Percentiles rank a stretch among this genome's conserved stretches.
phyloP scores from a whole-genome alignment of 2,888 invertebrate species.

The Drosophila basisetae region DNA sequence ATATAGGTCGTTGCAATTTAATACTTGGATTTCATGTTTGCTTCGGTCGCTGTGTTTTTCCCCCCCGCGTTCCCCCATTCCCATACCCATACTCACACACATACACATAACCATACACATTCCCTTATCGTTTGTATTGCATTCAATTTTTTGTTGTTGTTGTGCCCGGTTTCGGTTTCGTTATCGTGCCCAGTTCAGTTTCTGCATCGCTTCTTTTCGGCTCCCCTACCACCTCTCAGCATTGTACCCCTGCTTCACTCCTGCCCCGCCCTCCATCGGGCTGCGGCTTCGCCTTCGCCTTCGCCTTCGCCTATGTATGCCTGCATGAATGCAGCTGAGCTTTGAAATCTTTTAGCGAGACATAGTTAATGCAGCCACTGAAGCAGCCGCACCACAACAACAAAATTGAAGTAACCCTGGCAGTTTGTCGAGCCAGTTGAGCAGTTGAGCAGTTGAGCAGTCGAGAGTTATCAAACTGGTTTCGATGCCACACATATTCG shows the following conservation, averaged over 20 bases:
- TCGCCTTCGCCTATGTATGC: conserved; percentile 1
- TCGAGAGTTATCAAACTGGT: conserved; percentile 40
- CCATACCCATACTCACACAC: not conserved
- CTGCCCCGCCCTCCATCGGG: not conserved
- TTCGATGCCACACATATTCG: conserved; percentile 34
- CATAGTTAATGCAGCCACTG: conserved; percentile 42
- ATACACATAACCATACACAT: not conserved
- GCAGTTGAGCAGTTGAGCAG: conserved; percentile 1
- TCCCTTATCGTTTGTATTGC: conserved; percentile 26
- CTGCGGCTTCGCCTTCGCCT: not conserved
- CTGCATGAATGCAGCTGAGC: conserved; percentile 32
- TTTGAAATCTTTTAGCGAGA: conserved; percentile 53
- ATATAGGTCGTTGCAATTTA: conserved; percentile 85
- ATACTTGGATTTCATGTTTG: conserved; percentile 70
- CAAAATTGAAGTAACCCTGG: conserved; percentile 37
- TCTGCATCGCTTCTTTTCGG: conserved; percentile 59
- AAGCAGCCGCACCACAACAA: conserved; percentile 4
- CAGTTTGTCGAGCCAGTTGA: conserved; percentile 23
- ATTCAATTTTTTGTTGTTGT: conserved; percentile 22
- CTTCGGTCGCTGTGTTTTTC: conserved; percentile 9
- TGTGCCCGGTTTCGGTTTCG: conserved; percentile 60
- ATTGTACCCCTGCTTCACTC: not conserved
- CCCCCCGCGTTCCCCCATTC: not conserved
- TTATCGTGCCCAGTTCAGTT: conserved; percentile 61
- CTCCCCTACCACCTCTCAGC: conserved; percentile 9